Percentiles rank a stretch among this genome's conserved stretches.
These are phyloP conservation scores for Nothocercus julius DNA, from an alignment of 2,113 vertebrate species.

Conservation along the genomic window DNA sequence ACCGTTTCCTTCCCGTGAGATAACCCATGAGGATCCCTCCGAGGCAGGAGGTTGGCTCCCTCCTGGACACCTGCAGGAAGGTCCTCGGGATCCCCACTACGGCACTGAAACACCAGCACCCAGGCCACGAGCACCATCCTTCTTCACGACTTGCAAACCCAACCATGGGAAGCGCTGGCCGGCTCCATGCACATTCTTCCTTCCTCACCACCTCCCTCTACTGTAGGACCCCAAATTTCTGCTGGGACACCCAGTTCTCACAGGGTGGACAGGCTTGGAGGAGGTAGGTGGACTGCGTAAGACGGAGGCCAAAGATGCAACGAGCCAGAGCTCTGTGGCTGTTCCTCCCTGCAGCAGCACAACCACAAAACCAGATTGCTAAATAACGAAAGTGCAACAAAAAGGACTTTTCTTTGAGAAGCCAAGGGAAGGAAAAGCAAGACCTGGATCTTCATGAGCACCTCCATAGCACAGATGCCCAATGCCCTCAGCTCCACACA, in stretches of 20 bases:
- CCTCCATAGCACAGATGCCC: not conserved
- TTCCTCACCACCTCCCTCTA: rapidly evolving
- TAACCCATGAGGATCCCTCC: not conserved
- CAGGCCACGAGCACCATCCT: not conserved
- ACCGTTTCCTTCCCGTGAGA: not conserved
- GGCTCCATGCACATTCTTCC: not conserved
- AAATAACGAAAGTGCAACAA: not conserved
- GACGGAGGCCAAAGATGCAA: not conserved
- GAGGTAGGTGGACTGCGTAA: not conserved
- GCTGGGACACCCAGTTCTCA: not conserved
- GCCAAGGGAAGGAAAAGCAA: not conserved
- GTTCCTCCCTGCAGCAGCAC: not conserved
- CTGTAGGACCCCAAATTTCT: rapidly evolving
- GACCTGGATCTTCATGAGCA: not conserved
- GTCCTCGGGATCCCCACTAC: not conserved
- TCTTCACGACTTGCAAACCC: not conserved
- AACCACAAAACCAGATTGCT: not conserved
- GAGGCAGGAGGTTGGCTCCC: not conserved
- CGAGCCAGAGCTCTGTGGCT: not conserved
- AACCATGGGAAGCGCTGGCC: not conserved
- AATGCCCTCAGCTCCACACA: not conserved
- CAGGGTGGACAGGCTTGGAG: too few relatives aligned
- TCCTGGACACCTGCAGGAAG: not conserved
- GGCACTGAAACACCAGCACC: not conserved
- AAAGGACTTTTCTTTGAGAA: not conserved